A percentile compares a stretch with the other conserved stretches of the same genome.
These are phyloP conservation scores for Channa maculata DNA, from an alignment of 2,113 vertebrate species.

Conservation along the genomic window DNA sequence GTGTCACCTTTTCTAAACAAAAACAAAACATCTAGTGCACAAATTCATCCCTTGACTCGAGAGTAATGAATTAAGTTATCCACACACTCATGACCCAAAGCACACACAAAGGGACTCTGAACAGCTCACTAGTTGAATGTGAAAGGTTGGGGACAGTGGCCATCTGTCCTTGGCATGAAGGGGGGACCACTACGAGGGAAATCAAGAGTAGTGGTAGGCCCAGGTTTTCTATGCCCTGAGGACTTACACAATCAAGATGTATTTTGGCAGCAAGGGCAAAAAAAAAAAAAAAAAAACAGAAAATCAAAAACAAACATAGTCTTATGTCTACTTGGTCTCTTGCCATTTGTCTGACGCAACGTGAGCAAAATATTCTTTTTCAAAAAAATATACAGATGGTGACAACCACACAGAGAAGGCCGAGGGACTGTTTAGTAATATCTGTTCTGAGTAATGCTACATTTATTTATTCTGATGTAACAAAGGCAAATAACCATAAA, in stretches of 20 bases:
- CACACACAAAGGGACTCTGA: constrained; percentile 17
- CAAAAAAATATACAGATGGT: background rate
- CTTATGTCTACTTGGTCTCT: constrained; percentile 18
- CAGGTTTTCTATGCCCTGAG: constrained; percentile 52
- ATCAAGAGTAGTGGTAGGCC: constrained; percentile 49
- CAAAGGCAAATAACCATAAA: background rate
- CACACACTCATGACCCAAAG: constrained; percentile 41
- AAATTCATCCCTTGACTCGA: background rate
- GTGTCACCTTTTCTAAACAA: background rate
- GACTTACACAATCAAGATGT: constrained; percentile 68
- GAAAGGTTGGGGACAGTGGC: constrained; percentile 44
- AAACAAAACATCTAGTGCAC: background rate
- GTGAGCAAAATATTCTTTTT: constrained; percentile 2
- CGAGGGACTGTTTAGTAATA: background rate
- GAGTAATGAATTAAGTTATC: background rate
- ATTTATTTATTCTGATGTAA: background rate
- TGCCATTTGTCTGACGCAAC: constrained; percentile 29
- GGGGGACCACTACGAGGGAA: background rate
- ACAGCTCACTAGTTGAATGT: constrained; percentile 26
- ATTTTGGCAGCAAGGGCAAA: constrained; percentile 51
- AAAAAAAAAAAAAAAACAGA: constrained; percentile 23
- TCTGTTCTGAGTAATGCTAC: background rate
- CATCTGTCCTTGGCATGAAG: constrained; percentile 57
- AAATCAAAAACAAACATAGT: constrained; percentile 6
- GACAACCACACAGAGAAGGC: background rate